Conservation (phyloP, 2,797 vertebrate genomes). For the Tadarida brasiliensis region DNA sequence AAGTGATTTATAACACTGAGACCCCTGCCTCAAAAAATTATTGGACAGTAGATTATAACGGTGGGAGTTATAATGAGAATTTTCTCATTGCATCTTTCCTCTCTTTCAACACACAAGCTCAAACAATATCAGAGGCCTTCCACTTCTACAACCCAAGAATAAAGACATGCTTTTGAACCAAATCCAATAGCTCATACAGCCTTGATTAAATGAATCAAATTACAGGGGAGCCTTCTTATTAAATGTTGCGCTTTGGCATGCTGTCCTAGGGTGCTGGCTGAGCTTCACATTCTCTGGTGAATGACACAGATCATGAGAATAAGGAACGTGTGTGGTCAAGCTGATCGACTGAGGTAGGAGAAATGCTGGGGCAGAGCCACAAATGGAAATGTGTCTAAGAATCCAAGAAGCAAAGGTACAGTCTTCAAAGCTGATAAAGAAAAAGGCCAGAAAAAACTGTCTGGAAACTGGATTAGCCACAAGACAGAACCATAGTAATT, state of each 20-base stretch:
- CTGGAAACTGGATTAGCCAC: not conserved
- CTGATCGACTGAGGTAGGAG: not conserved
- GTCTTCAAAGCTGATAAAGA: not conserved
- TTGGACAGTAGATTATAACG: not conserved
- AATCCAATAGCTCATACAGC: conserved; percentile 3
- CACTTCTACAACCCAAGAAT: not conserved
- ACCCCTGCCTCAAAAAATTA: conserved; percentile 12
- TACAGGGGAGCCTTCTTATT: conserved; percentile 33
- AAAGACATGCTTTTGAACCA: conserved; percentile 17
- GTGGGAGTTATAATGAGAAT: not conserved
- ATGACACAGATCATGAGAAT: not conserved
- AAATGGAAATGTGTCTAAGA: not conserved
- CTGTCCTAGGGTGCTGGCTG: not conserved
- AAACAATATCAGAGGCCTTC: conserved; percentile 9
- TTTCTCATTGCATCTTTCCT: conserved; percentile 32
- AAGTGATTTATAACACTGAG: not conserved
- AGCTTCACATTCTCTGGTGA: not conserved
- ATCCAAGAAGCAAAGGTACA: not conserved
- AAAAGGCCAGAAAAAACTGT: not conserved
- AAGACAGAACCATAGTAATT: not conserved
- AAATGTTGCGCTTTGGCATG: not conserved
- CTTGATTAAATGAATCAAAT: conserved; percentile 60
- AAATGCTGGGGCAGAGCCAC: not conserved
- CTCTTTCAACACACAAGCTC: not conserved
- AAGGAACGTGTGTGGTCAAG: not conserved